Evolutionary conservation across 2,797 vertebrate species (phyloP).

Genomic region (Centroberyx gerrardi): DNA sequence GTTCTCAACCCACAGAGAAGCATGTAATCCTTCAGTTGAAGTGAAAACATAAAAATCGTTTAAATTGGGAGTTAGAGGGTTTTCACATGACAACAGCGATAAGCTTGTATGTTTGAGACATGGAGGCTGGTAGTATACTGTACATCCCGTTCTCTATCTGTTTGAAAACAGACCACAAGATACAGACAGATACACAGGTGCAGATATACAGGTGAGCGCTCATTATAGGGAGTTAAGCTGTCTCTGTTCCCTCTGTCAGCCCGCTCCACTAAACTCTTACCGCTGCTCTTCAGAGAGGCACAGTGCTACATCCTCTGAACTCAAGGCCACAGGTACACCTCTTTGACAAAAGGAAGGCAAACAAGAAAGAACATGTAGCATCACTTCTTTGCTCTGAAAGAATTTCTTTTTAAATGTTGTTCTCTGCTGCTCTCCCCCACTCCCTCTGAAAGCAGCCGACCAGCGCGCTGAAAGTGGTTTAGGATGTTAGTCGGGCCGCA

Average conservation of each 20-base stretch:
- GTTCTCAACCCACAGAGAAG: no score
- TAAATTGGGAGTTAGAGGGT: no score
- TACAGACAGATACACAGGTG: background rate
- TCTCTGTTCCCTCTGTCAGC: slow-evolving; percentile 20
- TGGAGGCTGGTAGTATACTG: slow-evolving; percentile 11
- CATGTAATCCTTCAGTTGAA: no score
- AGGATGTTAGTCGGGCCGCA: slow-evolving; percentile 39
- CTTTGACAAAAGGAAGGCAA: slow-evolving; percentile 14
- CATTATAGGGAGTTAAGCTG: background rate
- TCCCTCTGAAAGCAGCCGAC: slow-evolving; percentile 1
- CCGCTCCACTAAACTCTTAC: background rate
- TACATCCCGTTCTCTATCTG: slow-evolving; percentile 13
- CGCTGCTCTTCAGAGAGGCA: background rate
- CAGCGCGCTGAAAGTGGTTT: slow-evolving; percentile 19
- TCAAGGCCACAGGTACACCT: background rate
- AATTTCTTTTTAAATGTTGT: slow-evolving; percentile 4
- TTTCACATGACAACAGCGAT: no score
- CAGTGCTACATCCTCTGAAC: background rate
- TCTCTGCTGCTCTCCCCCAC: background rate
- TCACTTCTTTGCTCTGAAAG: slow-evolving; percentile 9
- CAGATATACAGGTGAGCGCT: no score
- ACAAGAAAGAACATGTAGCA: background rate
- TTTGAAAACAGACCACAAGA: slow-evolving; percentile 24
- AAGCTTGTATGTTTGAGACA: background rate
- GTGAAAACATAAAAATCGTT: no score